Conservation (phyloP, 2,888 invertebrate species). For the Zonitis immaculata region DNA sequence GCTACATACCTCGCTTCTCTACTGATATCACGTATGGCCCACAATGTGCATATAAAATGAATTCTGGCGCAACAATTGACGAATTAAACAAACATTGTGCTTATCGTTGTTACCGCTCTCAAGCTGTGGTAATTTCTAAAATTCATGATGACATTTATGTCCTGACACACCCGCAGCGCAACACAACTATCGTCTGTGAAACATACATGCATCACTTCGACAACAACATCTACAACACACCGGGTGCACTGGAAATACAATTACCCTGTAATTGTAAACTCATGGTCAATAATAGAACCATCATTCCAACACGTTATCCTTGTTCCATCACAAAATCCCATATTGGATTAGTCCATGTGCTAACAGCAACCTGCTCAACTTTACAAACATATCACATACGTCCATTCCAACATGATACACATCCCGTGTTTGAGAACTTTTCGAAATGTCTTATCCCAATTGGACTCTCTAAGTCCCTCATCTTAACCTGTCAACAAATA, state of each 20-base stretch:
- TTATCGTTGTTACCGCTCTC: conserved; percentile 4
- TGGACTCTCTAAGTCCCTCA: not conserved
- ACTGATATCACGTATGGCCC: conserved; percentile 3
- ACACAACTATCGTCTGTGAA: too few relatives aligned
- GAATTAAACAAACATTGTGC: too few relatives aligned
- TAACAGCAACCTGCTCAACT: not conserved
- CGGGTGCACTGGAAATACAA: conserved; percentile 3
- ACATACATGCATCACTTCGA: too few relatives aligned
- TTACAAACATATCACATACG: not conserved
- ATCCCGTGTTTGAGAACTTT: not conserved
- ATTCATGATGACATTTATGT: not conserved
- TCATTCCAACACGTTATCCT: too few relatives aligned
- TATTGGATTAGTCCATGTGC: not conserved
- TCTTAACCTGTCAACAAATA: not conserved
- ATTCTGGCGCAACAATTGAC: conserved; percentile 5
- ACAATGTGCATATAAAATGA: not conserved
- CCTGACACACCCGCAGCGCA: conserved; percentile 1
- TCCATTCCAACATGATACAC: not conserved
- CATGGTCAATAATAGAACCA: too few relatives aligned
- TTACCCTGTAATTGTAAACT: conserved; percentile 3
- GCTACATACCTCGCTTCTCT: conserved; percentile 9
- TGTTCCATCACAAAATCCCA: too few relatives aligned
- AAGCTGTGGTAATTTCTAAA: conserved; percentile 1
- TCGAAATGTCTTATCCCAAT: not conserved
- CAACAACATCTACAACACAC: not conserved